Evolutionary conservation across 2,113 vertebrate species (phyloP).

Genomic region (Henicopernis longicauda): DNA sequence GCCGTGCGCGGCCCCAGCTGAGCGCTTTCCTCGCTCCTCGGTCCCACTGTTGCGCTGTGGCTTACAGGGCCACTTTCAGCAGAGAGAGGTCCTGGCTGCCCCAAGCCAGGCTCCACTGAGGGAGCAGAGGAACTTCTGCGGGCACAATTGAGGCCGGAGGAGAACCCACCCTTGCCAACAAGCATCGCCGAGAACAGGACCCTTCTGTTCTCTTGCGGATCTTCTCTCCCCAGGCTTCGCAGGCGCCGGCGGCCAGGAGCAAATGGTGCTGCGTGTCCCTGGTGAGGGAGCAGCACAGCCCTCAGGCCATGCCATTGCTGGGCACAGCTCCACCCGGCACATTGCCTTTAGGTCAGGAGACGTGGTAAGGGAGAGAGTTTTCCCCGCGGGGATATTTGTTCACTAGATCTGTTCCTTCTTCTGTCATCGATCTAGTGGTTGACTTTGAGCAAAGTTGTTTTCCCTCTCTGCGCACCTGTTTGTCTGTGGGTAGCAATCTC

Average conservation of each 20-base stretch:
- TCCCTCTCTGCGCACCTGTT: neutral
- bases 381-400: neutral
- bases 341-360: too few relatives aligned
- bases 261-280: fast-evolving
- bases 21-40: neutral
- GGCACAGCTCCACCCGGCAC: neutral
- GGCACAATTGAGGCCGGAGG: neutral
- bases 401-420: neutral
- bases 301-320: fast-evolving
- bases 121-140: neutral
- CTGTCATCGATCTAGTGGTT: neutral
- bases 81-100: neutral
- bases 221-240: neutral
- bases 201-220: neutral
- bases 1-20: fast-evolving
- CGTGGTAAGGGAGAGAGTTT: neutral
- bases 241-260: neutral
- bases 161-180: neutral
- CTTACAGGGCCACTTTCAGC: neutral
- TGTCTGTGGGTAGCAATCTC: neutral
- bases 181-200: neutral
- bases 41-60: fast-evolving
- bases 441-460: neutral
- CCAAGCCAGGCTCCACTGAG: too few relatives aligned
- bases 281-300: neutral